Base-by-base conservation (phyloP, 2,113 vertebrate species). In the Myotis yumanensis region DNA sequence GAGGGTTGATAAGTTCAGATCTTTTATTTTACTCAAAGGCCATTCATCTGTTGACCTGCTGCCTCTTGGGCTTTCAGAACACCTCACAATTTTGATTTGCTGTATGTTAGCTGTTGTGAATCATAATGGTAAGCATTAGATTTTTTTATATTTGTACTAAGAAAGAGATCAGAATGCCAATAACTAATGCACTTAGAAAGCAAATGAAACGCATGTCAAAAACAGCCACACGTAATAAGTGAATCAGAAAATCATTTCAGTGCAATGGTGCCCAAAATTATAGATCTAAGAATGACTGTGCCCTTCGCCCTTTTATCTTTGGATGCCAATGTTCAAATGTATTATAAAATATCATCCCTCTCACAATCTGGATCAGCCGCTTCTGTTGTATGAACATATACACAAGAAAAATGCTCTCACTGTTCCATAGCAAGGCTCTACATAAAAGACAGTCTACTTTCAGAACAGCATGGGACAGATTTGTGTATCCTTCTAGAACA, bases 131-230 rank as follows among this genome's bases (percentile, higher is more conserved):
- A 91, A 89, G 23, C 35, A 37, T 25, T 22, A 72, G 25, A 68
- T 62, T 79, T 75, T 75, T 73, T 73, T 64, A 71, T 20, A 77
- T 40, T 43, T 59, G 75, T n/a, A 10, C n/a, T 69, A 83, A 91
- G 18, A 92, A 77, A 89, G 37, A 86, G 51, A 81, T 81, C 52
- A 32, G 28, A 71, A 90, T 57, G 25, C 12, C 54, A 81, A 22
- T 77, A 68, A 89, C 52, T 83, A 87, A 81, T 69, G 23, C 17
- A 54, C 11, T 90, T 59, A 30, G 28, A 85, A 96, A 84, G 28
- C 22, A 93, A 96, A 96, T 52, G 12, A 94, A 96, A 75, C 17
- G 12, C 32, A 66, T 12, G 17, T 43, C 76, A 76, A 83, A 96
- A 90, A 72, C 18, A 90, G 28, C 10, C 52, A 93, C 37, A 82